A percentile compares a stretch with the other conserved stretches of the same genome.
These are phyloP conservation scores for Allobates femoralis DNA, from an alignment of 2,797 vertebrate species.

Conservation along the genomic window DNA sequence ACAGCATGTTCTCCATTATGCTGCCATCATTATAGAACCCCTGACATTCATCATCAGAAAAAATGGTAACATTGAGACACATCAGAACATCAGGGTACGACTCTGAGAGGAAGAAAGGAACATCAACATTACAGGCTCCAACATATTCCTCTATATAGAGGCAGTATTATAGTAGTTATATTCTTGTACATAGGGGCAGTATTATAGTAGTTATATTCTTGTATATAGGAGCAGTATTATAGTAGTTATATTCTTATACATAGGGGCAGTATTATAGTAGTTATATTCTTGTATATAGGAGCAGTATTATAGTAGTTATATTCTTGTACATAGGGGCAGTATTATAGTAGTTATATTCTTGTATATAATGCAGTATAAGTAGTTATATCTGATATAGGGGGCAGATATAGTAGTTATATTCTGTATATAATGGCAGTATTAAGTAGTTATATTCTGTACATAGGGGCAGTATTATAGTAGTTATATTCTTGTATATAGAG, in stretches of 20 bases:
- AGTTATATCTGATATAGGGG: too few relatives aligned
- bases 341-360: conserved; percentile 21
- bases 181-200: too few relatives aligned
- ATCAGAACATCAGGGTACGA: conserved; percentile 65
- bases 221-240: too few relatives aligned
- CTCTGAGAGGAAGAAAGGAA: conserved; percentile 52
- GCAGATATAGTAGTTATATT: too few relatives aligned
- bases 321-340: too few relatives aligned
- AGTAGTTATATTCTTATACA: too few relatives aligned
- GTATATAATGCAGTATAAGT: neutral
- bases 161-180: conserved; percentile 20
- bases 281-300: conserved; percentile 3
- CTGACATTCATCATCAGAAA: conserved; percentile 56
- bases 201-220: too few relatives aligned
- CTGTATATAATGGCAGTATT: too few relatives aligned
- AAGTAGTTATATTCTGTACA: too few relatives aligned
- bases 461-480: too few relatives aligned
- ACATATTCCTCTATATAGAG: conserved; percentile 1
- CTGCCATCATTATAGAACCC: conserved; percentile 61
- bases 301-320: conserved; percentile 18
- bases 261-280: neutral
- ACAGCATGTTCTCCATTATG: conserved; percentile 70
- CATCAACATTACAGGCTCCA: too few relatives aligned
- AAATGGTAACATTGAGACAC: conserved; percentile 65
- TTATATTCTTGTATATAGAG: too few relatives aligned